A percentile compares a stretch with the other conserved stretches of the same genome.
Evolutionary conservation across 1,140 invertebrate species (phyloP).

Genomic region (Drosophila azteca): DNA sequence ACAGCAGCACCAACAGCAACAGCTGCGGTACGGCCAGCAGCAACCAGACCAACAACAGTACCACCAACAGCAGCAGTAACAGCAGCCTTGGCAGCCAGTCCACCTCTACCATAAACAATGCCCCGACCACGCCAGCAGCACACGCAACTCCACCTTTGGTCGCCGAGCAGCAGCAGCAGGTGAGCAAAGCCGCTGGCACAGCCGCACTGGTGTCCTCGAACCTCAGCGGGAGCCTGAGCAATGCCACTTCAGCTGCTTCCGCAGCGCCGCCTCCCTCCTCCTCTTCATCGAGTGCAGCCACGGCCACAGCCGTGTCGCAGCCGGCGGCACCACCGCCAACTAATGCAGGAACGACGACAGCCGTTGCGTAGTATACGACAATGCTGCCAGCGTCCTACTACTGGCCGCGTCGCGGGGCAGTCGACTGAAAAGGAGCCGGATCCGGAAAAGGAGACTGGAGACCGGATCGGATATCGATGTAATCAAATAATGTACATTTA

Average conservation of each 20-base stretch:
- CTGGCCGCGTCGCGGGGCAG: conserved; percentile 58
- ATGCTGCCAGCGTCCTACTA: conserved; percentile 76
- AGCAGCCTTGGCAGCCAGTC: conserved; percentile 62
- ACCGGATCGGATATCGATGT: conserved; percentile 18
- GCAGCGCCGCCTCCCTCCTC: conserved; percentile 25
- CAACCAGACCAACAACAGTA: conserved; percentile 75
- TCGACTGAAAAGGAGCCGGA: conserved; percentile 33
- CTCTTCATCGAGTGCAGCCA: conserved; percentile 13
- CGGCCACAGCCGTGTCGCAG: conserved; percentile 47
- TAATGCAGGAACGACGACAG: conserved; percentile 77
- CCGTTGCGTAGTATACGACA: conserved; percentile 83
- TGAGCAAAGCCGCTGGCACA: conserved; percentile 53
- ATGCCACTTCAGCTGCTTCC: conserved; percentile 46
- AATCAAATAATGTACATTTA: conserved; percentile 65
- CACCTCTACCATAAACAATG: conserved; percentile 30
- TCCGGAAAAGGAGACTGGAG: not conserved
- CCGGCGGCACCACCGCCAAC: conserved; percentile 66
- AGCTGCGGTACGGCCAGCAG: conserved; percentile 81
- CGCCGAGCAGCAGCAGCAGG: conserved; percentile 48
- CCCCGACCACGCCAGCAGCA: conserved; percentile 21
- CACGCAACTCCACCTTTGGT: conserved; percentile 13
- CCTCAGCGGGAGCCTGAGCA: conserved; percentile 24
- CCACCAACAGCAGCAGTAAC: conserved; percentile 70
- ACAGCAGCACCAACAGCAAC: conserved; percentile 82
- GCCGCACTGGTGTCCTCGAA: conserved; percentile 11